phyloP scores from a whole-genome alignment of 1,140 invertebrate genomes.

The Acromyrmex heyeri region DNA sequence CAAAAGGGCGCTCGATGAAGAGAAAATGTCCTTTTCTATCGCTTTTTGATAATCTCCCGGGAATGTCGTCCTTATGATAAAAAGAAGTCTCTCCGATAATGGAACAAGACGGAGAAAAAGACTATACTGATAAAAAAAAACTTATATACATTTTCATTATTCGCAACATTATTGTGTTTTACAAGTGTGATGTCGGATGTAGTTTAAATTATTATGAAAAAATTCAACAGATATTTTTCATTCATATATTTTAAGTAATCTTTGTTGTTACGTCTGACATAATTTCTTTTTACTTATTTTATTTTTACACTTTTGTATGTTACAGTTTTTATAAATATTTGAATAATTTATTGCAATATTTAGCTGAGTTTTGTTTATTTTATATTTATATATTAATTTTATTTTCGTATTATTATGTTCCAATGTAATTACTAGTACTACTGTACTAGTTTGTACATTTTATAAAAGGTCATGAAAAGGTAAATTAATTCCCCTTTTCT shows the following conservation, averaged over 20 bases:
- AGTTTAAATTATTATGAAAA: background rate
- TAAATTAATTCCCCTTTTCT: background rate
- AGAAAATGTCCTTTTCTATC: conserved; percentile 50
- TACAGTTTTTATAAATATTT: background rate
- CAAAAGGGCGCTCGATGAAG: conserved; percentile 41
- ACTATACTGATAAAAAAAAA: background rate
- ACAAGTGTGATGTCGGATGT: background rate
- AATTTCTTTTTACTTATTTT: background rate
- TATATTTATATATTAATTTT: background rate
- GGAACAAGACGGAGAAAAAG: background rate
- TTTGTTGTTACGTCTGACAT: background rate
- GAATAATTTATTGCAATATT: background rate
- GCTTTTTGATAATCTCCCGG: conserved; percentile 62
- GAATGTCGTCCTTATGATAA: conserved; percentile 3
- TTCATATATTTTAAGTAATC: background rate
- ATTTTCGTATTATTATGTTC: background rate
- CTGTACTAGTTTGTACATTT: background rate
- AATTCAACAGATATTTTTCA: background rate
- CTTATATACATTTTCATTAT: background rate
- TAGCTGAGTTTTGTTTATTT: background rate
- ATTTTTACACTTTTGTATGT: background rate
- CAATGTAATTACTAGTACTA: too few species aligned
- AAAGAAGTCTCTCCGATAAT: conserved; percentile 42
- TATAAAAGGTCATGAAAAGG: background rate
- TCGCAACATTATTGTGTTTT: background rate